Conservation (phyloP, 53 echinoderm and acorn worm genomes). For the Paracentrotus lividus region DNA sequence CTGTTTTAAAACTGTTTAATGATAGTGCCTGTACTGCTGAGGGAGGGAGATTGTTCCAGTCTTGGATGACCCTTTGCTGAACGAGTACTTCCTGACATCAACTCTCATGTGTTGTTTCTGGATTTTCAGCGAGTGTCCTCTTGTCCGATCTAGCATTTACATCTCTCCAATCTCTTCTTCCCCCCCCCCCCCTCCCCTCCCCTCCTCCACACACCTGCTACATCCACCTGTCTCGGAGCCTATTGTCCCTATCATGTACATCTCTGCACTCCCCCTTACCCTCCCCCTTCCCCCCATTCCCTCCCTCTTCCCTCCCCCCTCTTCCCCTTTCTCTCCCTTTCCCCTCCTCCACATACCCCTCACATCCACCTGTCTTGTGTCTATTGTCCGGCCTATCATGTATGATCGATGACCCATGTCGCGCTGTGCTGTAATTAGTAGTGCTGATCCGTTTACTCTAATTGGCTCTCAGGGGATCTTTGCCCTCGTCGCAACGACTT, state of each 20-base stretch:
- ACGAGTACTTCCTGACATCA: not conserved
- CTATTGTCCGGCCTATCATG: slow-evolving; percentile 44
- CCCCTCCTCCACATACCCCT: not conserved
- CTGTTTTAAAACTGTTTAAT: too few relatives aligned
- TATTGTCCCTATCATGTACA: too few relatives aligned
- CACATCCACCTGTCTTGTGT: not conserved
- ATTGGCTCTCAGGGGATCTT: slow-evolving; percentile 35
- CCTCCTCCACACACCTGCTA: not conserved
- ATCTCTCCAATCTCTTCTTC: too few relatives aligned
- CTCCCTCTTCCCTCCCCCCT: not conserved
- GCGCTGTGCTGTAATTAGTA: slow-evolving; percentile 41
- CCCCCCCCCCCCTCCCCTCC: not conserved
- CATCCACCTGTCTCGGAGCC: not conserved
- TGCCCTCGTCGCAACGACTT: slow-evolving; percentile 2
- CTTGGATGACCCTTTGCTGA: too few relatives aligned
- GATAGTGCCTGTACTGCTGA: too few relatives aligned
- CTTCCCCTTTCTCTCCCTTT: not conserved
- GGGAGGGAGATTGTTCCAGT: too few relatives aligned
- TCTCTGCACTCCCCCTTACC: not conserved
- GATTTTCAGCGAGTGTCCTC: too few relatives aligned
- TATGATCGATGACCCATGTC: slow-evolving; percentile 39
- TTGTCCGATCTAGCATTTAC: too few relatives aligned
- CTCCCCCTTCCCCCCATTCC: not conserved
- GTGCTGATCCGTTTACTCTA: slow-evolving; percentile 45
- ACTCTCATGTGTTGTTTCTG: too few relatives aligned